Conservation (phyloP, 2,797 vertebrate genomes). For the Malurus splendens region DNA sequence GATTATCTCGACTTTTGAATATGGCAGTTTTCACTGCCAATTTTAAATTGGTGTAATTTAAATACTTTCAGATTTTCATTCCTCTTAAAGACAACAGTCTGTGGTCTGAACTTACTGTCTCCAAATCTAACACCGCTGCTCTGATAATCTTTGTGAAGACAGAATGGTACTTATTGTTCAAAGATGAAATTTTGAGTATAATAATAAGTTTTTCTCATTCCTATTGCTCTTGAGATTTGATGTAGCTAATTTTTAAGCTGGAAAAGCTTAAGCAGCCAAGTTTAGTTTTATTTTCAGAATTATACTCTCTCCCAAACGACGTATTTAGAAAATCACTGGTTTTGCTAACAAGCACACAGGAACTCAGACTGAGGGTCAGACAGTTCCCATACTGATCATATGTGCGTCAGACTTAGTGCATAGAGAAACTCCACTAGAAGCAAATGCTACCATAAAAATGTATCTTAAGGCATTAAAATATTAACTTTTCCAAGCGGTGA, state of each 20-base stretch:
- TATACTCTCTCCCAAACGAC: not conserved
- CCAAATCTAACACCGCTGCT: not conserved
- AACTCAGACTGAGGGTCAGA: not conserved
- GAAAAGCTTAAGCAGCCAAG: not conserved
- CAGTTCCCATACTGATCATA: not conserved
- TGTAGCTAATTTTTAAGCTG: not conserved
- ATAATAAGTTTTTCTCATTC: not conserved
- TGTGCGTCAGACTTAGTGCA: not conserved
- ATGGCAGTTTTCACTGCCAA: not conserved
- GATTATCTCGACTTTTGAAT: not conserved
- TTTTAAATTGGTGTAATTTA: slow-evolving; percentile 5
- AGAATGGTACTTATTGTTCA: not conserved
- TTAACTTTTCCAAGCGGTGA: not conserved
- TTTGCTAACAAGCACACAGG: not conserved
- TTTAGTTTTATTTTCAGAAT: not conserved
- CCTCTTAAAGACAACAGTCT: not conserved
- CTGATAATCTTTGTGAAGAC: not conserved
- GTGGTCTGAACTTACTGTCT: not conserved
- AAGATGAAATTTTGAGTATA: not conserved
- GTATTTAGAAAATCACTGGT: not conserved
- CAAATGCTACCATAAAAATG: not conserved
- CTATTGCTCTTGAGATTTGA: not conserved
- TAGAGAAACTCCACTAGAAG: not conserved
- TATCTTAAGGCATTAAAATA: not conserved
- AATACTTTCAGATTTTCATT: slow-evolving; percentile 9